Base-by-base conservation (phyloP, 2,888 invertebrate species). In the Pollenia amentaria region DNA sequence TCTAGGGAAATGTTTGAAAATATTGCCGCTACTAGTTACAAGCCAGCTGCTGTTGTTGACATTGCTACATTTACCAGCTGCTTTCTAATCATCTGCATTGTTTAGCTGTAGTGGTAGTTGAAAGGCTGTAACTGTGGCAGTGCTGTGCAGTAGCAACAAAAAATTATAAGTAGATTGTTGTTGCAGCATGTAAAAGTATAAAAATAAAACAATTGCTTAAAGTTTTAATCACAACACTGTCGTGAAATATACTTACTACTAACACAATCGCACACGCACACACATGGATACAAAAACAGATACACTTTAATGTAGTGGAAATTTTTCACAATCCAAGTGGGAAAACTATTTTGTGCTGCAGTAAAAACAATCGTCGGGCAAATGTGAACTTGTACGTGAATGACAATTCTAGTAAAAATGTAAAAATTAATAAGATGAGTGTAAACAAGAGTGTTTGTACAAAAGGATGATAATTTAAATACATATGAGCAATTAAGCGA, bases 1-100 rank as follows among this genome's bases (percentile, higher is more conserved):
- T 83, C 82, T 77, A 38, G 76, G 76, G 82, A 83, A 82, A 77
- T 82, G 69, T 76, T 76, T n/a, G 53, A 64, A 76, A 76, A 44
- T 76, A 70, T 69, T 69, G 44, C 38, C 62, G 57, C 51, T 55
- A 44, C 53, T 70, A 16, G 14, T 76, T 62, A 62, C 48, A 69
- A n/a, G 12, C 42, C 72, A 60, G 67, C 82, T 75, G 75, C 69
- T 60, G 51, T 69, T 82, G 82, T 82, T 82, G 82, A 82, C 82
- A 69, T 76, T 81, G 75, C 48, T 60, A 67, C 18, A 67, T 75
- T 29, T 69, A 44, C 60, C 82, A 75, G 75, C 82, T 82, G 82
- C 53, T 69, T 29, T 29, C 51, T 67, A 81, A 67, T 81, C 67
- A 67, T 38, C 51, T 16, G 69, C 38, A 69, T 65, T 18, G 29